These are phyloP conservation scores for Oryzias sinensis DNA, from an alignment of 2,797 vertebrate genomes.

Conservation along the genomic window DNA sequence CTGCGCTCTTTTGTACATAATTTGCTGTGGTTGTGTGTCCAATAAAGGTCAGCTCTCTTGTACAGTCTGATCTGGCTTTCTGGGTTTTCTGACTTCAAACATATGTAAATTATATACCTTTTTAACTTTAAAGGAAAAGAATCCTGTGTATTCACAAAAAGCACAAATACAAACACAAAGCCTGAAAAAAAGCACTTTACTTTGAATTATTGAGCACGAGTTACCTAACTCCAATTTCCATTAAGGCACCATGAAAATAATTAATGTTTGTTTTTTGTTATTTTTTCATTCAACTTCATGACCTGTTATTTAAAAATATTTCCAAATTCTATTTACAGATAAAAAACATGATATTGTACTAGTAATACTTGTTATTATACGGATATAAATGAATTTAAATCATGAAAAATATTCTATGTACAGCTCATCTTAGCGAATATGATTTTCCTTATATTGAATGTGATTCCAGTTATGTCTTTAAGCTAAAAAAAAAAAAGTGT, in stretches of 20 bases:
- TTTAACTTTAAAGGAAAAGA: no score
- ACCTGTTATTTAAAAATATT: conserved; percentile 22
- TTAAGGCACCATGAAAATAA: not conserved
- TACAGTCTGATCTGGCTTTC: conserved; percentile 51
- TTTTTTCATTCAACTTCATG: conserved; percentile 14
- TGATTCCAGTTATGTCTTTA: conserved; percentile 18
- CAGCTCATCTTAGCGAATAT: conserved; percentile 25
- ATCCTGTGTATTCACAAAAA: not conserved
- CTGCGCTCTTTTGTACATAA: conserved; percentile 88
- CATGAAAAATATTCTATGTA: conserved; percentile 35
- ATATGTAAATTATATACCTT: no score
- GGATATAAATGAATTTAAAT: not conserved
- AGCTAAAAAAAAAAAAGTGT: not conserved
- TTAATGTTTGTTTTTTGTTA: not conserved
- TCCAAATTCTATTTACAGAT: conserved; percentile 60
- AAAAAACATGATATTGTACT: conserved; percentile 13
- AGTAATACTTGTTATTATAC: conserved; percentile 7
- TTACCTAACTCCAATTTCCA: not conserved
- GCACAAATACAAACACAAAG: not conserved
- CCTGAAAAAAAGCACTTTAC: conserved; percentile 21
- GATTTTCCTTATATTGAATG: conserved; percentile 18
- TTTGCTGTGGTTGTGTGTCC: conserved; percentile 85
- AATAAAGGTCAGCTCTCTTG: conserved; percentile 87
- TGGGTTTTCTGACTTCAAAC: not conserved
- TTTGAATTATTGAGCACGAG: conserved; percentile 17